These are phyloP conservation scores for Scaptomyza montana DNA, from an alignment of 1,140 invertebrate species.

Conservation along the genomic window DNA sequence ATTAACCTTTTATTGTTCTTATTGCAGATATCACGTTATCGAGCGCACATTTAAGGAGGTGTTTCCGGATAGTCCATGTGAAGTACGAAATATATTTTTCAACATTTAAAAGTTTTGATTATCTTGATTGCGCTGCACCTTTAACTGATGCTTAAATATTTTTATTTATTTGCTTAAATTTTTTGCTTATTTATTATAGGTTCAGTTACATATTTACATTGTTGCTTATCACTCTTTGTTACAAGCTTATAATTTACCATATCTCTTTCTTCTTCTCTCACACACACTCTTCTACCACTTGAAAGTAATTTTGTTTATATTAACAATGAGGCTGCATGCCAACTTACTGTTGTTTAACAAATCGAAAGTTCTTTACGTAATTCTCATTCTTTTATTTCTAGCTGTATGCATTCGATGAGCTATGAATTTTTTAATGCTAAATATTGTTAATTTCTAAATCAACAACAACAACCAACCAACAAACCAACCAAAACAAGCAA, in stretches of 20 bases:
- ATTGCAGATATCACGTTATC: constrained; percentile 78
- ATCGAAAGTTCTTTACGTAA: constrained; percentile 60
- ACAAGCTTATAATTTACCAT: background rate
- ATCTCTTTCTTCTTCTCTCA: background rate
- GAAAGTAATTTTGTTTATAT: constrained; percentile 2
- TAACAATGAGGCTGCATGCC: constrained; percentile 13
- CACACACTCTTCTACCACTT: background rate
- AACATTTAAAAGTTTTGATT: constrained; percentile 55
- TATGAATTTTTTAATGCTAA: constrained; percentile 77
- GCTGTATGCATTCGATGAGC: constrained; percentile 76
- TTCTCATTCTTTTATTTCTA: constrained; percentile 79
- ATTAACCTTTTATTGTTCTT: background rate
- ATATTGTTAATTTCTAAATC: constrained; percentile 70
- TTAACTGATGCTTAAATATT: constrained; percentile 34
- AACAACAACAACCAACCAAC: constrained; percentile 43
- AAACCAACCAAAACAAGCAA: constrained; percentile 35
- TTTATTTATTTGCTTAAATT: constrained; percentile 31
- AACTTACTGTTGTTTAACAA: constrained; percentile 34
- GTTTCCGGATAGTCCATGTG: constrained; percentile 79
- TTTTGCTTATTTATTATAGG: constrained; percentile 1
- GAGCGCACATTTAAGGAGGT: constrained; percentile 79
- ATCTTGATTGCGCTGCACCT: constrained; percentile 32
- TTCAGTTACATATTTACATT: constrained; percentile 4
- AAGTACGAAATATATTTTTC: constrained; percentile 82
- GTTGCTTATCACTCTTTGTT: constrained; percentile 9